A percentile compares a stretch with the other conserved stretches of the same genome.
Conservation (phyloP, 2,113 vertebrate genomes). For the Cranoglanis bouderius region DNA sequence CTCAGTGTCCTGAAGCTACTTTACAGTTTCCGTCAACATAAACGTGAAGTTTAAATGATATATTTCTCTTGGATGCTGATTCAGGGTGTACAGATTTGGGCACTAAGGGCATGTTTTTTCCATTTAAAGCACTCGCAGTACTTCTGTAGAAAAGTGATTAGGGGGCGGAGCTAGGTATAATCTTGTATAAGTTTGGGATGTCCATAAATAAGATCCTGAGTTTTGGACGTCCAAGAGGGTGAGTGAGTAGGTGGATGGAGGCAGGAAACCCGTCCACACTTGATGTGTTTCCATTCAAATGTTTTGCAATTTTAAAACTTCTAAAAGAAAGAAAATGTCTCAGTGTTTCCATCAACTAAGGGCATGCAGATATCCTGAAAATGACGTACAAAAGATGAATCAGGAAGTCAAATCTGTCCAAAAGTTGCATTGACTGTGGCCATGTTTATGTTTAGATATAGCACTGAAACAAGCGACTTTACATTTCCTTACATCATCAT, state of each 20-base stretch:
- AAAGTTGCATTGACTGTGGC: neutral
- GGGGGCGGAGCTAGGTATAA: neutral
- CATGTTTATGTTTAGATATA: neutral
- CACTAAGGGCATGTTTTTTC: neutral
- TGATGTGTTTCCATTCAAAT: neutral
- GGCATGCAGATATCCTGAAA: too few species aligned
- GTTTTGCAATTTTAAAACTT: neutral
- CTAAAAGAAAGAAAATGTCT: too few species aligned
- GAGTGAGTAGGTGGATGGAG: neutral
- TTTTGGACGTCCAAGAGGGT: neutral
- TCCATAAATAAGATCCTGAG: neutral
- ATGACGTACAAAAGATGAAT: neutral
- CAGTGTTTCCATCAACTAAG: too few species aligned
- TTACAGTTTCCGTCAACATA: neutral
- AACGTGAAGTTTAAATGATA: neutral
- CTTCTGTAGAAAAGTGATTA: neutral
- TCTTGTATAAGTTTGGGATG: neutral
- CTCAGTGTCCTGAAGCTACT: conserved; percentile 12
- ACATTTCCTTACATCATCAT: too few species aligned
- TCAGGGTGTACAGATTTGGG: neutral
- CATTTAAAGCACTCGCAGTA: neutral
- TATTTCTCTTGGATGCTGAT: neutral
- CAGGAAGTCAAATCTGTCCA: neutral
- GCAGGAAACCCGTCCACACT: neutral
- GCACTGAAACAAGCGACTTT: too few species aligned